phyloP scores from a whole-genome alignment of 2,888 invertebrate species.

The Aricia artaxerxes region DNA sequence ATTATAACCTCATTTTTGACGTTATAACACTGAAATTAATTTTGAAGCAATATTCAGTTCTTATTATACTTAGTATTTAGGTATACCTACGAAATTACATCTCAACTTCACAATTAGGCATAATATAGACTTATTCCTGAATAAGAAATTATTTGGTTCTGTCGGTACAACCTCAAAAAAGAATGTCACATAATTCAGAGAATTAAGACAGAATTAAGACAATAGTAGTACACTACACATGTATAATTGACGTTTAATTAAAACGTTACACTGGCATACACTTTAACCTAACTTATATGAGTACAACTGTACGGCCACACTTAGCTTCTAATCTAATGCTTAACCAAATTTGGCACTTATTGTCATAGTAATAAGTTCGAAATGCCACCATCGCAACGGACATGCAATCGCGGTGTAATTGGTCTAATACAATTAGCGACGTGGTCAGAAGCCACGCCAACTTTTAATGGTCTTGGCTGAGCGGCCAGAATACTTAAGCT shows the following conservation, averaged over 20 bases:
- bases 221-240: not conserved
- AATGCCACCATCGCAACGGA: not conserved
- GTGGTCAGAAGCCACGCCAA: slow-evolving; percentile 51
- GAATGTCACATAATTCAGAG: too few relatives aligned
- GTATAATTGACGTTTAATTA: not conserved
- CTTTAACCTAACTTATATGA: not conserved
- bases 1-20: too few relatives aligned
- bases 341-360: not conserved
- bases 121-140: too few relatives aligned
- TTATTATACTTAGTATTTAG: too few relatives aligned
- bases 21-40: too few relatives aligned
- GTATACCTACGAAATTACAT: too few relatives aligned
- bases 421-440: slow-evolving; percentile 53
- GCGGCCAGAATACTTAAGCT: slow-evolving; percentile 35
- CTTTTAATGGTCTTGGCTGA: slow-evolving; percentile 44
- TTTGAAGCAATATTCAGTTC: too few relatives aligned
- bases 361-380: not conserved
- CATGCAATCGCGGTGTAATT: slow-evolving; percentile 19
- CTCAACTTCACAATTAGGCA: too few relatives aligned
- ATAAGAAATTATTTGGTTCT: too few relatives aligned
- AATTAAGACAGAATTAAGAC: too few relatives aligned
- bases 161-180: too few relatives aligned
- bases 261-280: not conserved
- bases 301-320: not conserved
- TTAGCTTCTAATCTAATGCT: not conserved